Conservation (phyloP, 2,113 vertebrate species). For the Cryptoleucopteryx plumbea region DNA sequence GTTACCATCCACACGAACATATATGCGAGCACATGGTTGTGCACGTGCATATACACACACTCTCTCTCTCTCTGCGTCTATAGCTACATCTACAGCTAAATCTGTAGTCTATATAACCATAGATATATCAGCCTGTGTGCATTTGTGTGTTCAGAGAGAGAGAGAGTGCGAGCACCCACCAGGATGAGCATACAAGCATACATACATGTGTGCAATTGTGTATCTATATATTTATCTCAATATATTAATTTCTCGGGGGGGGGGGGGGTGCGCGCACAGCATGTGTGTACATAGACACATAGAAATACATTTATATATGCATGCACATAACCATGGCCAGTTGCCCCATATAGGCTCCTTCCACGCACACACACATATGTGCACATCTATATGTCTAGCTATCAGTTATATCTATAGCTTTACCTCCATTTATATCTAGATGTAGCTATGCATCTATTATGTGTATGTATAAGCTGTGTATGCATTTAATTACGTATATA, state of each 20-base stretch:
- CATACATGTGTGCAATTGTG: not conserved
- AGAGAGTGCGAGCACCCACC: not conserved
- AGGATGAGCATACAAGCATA: too few species aligned
- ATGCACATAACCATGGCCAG: not conserved
- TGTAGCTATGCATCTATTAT: not conserved
- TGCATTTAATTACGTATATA: not conserved
- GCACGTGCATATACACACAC: too few species aligned
- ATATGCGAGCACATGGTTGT: not conserved
- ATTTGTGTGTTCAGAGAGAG: not conserved
- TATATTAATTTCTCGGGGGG: too few species aligned
- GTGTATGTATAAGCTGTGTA: too few species aligned
- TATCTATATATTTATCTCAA: not conserved
- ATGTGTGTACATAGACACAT: not conserved
- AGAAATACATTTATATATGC: too few species aligned
- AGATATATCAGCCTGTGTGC: not conserved
- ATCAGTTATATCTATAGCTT: not conserved
- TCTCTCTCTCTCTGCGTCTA: not conserved
- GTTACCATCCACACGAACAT: not conserved
- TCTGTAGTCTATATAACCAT: too few species aligned
- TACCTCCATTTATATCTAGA: not conserved
- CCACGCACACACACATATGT: not conserved
- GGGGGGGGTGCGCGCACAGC: too few species aligned
- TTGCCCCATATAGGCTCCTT: not conserved
- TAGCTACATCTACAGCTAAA: not conserved
- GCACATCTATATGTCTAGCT: too few species aligned